Percentiles rank a stretch among this genome's conserved stretches.
Conservation (phyloP, 2,888 invertebrate genomes). For the Xestia ashworthii region DNA sequence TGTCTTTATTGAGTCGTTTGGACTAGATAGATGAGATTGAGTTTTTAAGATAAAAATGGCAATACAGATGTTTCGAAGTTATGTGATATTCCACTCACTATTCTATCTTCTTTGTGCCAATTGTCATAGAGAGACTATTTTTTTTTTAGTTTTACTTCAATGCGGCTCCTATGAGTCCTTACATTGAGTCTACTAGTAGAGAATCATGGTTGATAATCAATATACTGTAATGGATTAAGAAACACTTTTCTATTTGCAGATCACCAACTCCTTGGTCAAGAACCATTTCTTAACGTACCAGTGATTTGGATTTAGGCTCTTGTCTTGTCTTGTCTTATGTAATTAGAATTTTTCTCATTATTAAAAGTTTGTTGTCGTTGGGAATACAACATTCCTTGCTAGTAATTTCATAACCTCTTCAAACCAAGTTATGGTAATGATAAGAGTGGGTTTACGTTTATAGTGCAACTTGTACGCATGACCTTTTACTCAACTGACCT, state of each 20-base stretch:
- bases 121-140: not conserved
- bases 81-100: not conserved
- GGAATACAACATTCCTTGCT: not conserved
- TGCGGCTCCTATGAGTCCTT: no score
- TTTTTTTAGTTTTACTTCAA: no score
- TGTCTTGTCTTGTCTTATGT: no score
- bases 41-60: not conserved
- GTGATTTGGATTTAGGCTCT: not conserved
- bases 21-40: constrained; percentile 1
- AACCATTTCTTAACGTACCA: not conserved
- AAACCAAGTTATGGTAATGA: not conserved
- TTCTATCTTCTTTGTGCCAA: not conserved
- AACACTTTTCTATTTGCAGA: not conserved
- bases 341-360: no score
- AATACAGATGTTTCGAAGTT: not conserved
- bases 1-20: constrained; percentile 19
- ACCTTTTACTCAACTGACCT: constrained; percentile 22
- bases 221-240: not conserved
- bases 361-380: not conserved
- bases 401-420: constrained; percentile 1
- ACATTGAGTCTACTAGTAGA: no score
- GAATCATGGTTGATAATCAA: not conserved
- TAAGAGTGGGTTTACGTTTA: not conserved
- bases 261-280: not conserved
- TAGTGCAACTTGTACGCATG: constrained; percentile 16